Percentiles rank a stretch among this genome's conserved stretches.
These are phyloP conservation scores for Drosophila bipectinata DNA, from an alignment of 1,140 invertebrate genomes.

Conservation along the genomic window DNA sequence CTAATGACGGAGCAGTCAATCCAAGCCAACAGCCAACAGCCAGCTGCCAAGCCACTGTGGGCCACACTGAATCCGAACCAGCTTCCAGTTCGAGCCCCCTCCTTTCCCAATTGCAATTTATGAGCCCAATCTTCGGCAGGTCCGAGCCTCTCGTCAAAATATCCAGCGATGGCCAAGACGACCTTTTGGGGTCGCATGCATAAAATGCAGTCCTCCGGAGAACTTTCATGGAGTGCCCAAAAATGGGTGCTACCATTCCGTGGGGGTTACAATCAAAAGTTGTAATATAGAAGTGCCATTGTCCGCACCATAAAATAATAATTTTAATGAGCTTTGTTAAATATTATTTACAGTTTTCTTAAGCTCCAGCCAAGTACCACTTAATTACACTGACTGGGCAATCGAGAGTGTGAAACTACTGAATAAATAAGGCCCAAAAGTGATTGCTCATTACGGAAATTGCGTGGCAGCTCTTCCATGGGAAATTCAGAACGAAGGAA, in stretches of 20 bases:
- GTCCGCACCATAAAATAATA: background rate
- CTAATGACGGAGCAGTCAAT: slow-evolving; percentile 67
- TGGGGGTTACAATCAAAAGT: background rate
- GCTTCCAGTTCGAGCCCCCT: slow-evolving; percentile 26
- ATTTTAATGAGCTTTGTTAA: background rate
- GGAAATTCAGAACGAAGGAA: slow-evolving; percentile 11
- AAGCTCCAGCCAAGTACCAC: background rate
- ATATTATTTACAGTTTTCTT: background rate
- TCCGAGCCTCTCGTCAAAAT: slow-evolving; percentile 15
- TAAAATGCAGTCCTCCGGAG: slow-evolving; percentile 57
- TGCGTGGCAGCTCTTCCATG: slow-evolving; percentile 26
- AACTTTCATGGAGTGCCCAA: slow-evolving; percentile 57
- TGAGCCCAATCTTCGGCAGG: slow-evolving; percentile 44
- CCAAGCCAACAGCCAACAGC: slow-evolving; percentile 11
- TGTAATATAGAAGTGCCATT: too few relatives aligned
- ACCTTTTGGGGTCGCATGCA: slow-evolving; percentile 73
- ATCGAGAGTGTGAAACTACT: slow-evolving; percentile 24
- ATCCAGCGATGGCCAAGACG: slow-evolving; percentile 14
- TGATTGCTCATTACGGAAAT: slow-evolving; percentile 35
- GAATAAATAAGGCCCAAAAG: slow-evolving; percentile 36
- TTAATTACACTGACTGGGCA: too few relatives aligned
- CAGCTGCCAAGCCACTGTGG: slow-evolving; percentile 6
- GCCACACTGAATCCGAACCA: slow-evolving; percentile 20
- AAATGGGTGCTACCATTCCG: slow-evolving; percentile 9
- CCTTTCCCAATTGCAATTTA: slow-evolving; percentile 71